Evolutionary conservation across 2,113 vertebrate species (phyloP).

Genomic region (Cyphomyrus plagiostoma): DNA sequence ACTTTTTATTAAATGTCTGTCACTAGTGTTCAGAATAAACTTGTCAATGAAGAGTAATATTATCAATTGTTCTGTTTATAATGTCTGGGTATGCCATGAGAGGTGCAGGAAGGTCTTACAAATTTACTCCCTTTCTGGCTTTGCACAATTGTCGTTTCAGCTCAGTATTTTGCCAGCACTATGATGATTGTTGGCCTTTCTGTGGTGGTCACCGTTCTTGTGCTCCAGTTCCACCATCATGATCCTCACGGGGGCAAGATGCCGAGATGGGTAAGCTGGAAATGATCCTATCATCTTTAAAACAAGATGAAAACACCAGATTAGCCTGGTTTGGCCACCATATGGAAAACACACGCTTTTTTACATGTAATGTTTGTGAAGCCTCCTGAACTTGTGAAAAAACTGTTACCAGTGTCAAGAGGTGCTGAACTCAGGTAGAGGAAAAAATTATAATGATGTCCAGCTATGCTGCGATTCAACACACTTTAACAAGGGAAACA

Average conservation of each 20-base stretch:
- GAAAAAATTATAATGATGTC: not conserved
- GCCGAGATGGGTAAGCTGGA: constrained; percentile 74
- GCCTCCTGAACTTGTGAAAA: not conserved
- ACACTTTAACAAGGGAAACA: not conserved
- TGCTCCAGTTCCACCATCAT: constrained; percentile 85
- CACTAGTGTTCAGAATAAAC: not conserved
- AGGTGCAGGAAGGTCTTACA: not conserved
- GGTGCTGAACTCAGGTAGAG: not conserved
- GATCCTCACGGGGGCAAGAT: constrained; percentile 83
- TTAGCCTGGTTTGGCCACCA: not conserved
- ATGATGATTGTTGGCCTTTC: constrained; percentile 86
- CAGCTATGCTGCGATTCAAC: not conserved
- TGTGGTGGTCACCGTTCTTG: constrained; percentile 79
- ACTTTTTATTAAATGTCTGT: not conserved
- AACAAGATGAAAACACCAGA: not conserved
- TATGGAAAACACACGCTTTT: not conserved
- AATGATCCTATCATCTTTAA: not conserved
- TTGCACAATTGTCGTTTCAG: constrained; percentile 47
- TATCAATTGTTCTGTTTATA: not conserved
- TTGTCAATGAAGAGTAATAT: not conserved
- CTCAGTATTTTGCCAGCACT: constrained; percentile 84
- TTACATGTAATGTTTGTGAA: not conserved
- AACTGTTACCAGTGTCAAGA: not conserved
- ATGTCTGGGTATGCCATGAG: too few species aligned
- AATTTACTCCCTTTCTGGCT: not conserved